A percentile compares a stretch with the other conserved stretches of the same genome.
Evolutionary conservation across 2,888 invertebrate genomes (phyloP).

Genomic region (Athripsodes cinereus): DNA sequence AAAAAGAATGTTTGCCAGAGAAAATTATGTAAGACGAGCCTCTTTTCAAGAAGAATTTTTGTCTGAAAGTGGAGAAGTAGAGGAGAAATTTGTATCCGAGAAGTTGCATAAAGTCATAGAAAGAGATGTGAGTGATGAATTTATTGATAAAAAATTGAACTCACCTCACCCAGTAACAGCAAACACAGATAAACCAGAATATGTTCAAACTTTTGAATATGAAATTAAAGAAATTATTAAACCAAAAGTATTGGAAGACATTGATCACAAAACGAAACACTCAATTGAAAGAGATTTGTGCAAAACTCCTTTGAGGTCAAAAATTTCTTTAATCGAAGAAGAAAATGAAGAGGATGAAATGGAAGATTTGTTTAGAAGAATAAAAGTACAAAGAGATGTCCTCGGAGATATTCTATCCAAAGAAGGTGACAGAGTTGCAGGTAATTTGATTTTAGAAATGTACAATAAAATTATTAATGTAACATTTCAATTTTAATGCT

Average conservation of each 20-base stretch:
- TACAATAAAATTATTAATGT: no score
- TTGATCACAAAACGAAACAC: background rate
- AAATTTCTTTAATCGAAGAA: conserved; percentile 1
- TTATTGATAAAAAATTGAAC: conserved; percentile 4
- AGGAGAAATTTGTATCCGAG: conserved; percentile 39
- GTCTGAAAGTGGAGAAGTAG: conserved; percentile 38
- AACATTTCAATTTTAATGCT: no score
- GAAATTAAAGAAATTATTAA: conserved; percentile 15
- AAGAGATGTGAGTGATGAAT: conserved; percentile 45
- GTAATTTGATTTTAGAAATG: conserved; percentile 33
- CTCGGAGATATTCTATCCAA: conserved; percentile 62
- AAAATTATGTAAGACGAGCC: conserved; percentile 43
- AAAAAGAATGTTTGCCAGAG: conserved; percentile 47
- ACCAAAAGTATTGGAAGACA: background rate
- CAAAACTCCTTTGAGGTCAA: background rate
- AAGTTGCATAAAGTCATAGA: conserved; percentile 45
- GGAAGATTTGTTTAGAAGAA: conserved; percentile 58
- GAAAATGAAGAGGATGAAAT: conserved; percentile 54
- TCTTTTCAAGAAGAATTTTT: conserved; percentile 47
- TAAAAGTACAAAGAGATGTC: conserved; percentile 63
- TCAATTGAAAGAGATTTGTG: background rate
- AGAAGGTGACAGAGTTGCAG: conserved; percentile 48
- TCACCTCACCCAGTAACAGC: background rate
- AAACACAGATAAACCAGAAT: conserved; percentile 10
- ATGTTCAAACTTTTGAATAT: conserved; percentile 17